A percentile compares a stretch with the other conserved stretches of the same genome.
These are phyloP conservation scores for Triplophysa siluroides DNA, from an alignment of 2,113 vertebrate species.

Conservation along the genomic window DNA sequence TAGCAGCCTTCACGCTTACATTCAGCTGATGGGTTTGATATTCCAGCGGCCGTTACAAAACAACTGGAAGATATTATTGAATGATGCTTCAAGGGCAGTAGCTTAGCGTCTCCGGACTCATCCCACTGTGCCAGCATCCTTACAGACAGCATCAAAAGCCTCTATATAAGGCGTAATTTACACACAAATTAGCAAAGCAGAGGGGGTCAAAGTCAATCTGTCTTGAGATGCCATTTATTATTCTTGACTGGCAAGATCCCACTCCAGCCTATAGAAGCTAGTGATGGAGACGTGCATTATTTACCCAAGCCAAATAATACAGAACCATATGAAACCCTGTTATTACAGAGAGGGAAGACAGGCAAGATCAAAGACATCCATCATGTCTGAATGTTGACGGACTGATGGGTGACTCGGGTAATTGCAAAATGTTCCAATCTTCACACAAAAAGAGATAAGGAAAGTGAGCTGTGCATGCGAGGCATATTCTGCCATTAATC, in stretches of 20 bases:
- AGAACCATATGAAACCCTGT: background rate
- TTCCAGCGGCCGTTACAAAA: background rate
- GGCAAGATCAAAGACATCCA: conserved; percentile 18
- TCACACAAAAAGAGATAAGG: background rate
- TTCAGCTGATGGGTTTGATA: background rate
- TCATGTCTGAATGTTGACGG: background rate
- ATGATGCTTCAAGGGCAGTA: background rate
- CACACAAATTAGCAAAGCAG: conserved; percentile 1
- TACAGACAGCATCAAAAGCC: background rate
- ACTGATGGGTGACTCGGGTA: background rate
- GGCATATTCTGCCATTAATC: conserved; percentile 52
- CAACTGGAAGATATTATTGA: conserved; percentile 2
- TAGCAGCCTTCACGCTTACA: background rate
- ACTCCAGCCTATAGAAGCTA: background rate
- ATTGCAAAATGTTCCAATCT: background rate
- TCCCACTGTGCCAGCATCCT: conserved; percentile 12
- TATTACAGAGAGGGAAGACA: background rate
- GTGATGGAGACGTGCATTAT: background rate
- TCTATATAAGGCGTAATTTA: conserved; percentile 3
- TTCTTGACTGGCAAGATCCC: conserved; percentile 39
- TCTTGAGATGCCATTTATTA: background rate
- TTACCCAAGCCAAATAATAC: background rate
- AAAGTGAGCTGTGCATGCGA: background rate
- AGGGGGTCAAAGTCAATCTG: conserved; percentile 11
- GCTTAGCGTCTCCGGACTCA: background rate